These are phyloP conservation scores for Philaethria dido DNA, from an alignment of 2,888 invertebrate species.

Conservation along the genomic window DNA sequence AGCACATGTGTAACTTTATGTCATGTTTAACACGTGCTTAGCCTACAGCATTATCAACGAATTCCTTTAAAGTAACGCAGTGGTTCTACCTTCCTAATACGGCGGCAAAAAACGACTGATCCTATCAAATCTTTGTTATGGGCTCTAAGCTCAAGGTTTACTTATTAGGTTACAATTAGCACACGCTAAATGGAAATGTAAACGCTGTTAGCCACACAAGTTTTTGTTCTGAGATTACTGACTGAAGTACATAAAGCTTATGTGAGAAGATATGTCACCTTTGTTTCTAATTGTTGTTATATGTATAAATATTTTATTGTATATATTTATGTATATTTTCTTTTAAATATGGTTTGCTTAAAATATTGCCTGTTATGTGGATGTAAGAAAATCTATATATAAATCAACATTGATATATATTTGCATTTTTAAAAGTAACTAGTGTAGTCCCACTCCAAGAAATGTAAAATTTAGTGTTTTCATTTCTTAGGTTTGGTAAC, in stretches of 20 bases:
- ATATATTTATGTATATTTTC: too few relatives aligned
- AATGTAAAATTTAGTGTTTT: too few relatives aligned
- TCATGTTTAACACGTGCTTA: slow-evolving; percentile 43
- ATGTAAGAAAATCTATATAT: too few relatives aligned
- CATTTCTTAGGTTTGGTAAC: too few relatives aligned
- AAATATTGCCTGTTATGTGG: too few relatives aligned
- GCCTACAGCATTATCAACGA: slow-evolving; percentile 38
- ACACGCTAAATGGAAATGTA: slow-evolving; percentile 6
- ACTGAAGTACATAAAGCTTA: slow-evolving; percentile 2
- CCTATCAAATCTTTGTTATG: slow-evolving; percentile 24
- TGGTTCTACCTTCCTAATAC: slow-evolving; percentile 26
- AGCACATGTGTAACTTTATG: slow-evolving; percentile 35
- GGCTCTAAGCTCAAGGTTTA: slow-evolving; percentile 14
- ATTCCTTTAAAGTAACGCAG: slow-evolving; percentile 26
- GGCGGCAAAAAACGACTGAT: slow-evolving; percentile 19
- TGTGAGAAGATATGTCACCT: background rate
- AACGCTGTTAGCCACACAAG: background rate
- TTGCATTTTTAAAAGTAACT: too few relatives aligned
- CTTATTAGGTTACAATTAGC: slow-evolving; percentile 20
- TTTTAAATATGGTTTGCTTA: too few relatives aligned
- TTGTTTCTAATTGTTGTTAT: background rate
- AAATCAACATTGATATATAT: too few relatives aligned
- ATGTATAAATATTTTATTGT: background rate
- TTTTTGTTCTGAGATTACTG: background rate
- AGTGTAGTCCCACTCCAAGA: too few relatives aligned